A percentile compares a stretch with the other conserved stretches of the same genome.
Evolutionary conservation across 2,797 vertebrate genomes (phyloP).

Genomic region (Benthosema pterotum): DNA sequence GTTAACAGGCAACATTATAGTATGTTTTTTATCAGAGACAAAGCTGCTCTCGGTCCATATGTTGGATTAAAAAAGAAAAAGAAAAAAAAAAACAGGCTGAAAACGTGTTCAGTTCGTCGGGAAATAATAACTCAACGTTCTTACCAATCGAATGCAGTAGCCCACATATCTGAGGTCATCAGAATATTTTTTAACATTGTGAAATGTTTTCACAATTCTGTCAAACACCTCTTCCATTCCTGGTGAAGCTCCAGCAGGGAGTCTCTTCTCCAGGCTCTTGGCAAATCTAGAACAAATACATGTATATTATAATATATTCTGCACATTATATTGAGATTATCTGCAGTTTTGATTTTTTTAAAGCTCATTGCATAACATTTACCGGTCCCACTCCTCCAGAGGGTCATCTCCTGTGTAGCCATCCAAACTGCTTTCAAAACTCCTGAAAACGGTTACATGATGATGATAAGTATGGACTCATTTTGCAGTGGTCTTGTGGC

Average conservation of each 20-base stretch:
- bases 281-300: constrained; percentile 78
- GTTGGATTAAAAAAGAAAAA: too few species aligned
- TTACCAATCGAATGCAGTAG: constrained; percentile 88
- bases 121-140: constrained; percentile 48
- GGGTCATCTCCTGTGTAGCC: constrained; percentile 69
- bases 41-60: too few species aligned
- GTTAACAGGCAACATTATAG: too few species aligned
- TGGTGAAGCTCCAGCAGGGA: constrained; percentile 59
- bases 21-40: too few species aligned
- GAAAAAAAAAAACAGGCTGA: too few species aligned
- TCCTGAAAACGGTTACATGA: constrained; percentile 28
- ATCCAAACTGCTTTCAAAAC: constrained; percentile 57
- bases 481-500: too few species aligned
- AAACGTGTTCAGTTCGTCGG: not conserved
- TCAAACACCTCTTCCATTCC: constrained; percentile 77
- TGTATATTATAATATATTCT: not conserved
- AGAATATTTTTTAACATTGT: constrained; percentile 79
- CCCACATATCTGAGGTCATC: constrained; percentile 85
- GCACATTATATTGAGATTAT: too few species aligned
- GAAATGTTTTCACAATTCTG: constrained; percentile 83
- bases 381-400: constrained; percentile 68
- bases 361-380: constrained; percentile 20
- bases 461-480: not conserved
- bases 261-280: constrained; percentile 76
- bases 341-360: not conserved